Percentiles rank a stretch among this genome's conserved stretches.
Conservation (phyloP, 2,113 vertebrate species). For the Podocnemis expansa region DNA sequence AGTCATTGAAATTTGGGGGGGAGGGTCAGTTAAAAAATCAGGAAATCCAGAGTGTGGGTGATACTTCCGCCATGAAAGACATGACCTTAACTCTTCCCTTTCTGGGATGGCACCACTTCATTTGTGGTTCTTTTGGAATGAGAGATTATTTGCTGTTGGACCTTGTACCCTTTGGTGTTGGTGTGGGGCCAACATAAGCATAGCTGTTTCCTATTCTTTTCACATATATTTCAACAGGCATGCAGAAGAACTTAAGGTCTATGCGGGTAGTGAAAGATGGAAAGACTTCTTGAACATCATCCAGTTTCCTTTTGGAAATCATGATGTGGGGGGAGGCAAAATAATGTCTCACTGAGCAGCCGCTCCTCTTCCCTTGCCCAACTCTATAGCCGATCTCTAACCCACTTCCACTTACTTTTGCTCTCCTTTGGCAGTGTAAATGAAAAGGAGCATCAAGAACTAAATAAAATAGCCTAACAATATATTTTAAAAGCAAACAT, state of each 20-base stretch:
- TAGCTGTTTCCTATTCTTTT: background rate
- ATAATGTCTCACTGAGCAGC: background rate
- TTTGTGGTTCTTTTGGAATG: background rate
- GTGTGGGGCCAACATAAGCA: accelerated
- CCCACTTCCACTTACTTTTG: background rate
- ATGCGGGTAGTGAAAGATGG: background rate
- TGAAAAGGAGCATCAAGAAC: background rate
- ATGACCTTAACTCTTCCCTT: background rate
- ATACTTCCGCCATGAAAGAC: background rate
- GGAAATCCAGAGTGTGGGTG: accelerated
- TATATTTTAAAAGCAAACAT: slow-evolving; percentile 49
- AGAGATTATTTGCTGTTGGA: background rate
- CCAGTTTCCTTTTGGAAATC: background rate
- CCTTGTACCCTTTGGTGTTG: accelerated
- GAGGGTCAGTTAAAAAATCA: background rate
- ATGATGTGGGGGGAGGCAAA: background rate
- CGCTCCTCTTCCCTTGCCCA: background rate
- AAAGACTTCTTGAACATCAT: background rate
- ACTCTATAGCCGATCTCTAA: background rate
- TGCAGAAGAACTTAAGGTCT: background rate
- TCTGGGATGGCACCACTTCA: background rate
- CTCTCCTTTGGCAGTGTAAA: background rate
- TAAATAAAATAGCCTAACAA: slow-evolving; percentile 33
- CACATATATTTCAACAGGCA: background rate
- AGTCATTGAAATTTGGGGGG: background rate